These are phyloP conservation scores for Muntiacus reevesi DNA, from an alignment of 2,113 vertebrate genomes.

Conservation along the genomic window DNA sequence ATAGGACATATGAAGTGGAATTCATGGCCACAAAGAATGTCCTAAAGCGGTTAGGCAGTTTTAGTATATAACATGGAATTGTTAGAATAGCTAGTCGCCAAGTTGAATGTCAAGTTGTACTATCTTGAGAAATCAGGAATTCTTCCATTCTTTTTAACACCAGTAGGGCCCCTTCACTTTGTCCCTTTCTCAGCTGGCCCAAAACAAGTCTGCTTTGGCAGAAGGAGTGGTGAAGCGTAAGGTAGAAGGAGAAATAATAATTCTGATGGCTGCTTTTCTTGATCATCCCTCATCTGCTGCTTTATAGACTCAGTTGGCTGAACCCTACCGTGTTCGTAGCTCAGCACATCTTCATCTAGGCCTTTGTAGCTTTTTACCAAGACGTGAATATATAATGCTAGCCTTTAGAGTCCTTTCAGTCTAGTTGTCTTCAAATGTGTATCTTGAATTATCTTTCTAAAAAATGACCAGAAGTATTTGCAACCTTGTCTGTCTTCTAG, in stretches of 20 bases:
- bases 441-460: slow-evolving; percentile 15
- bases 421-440: neutral
- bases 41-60: slow-evolving; percentile 13
- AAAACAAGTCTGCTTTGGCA: neutral
- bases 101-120: neutral
- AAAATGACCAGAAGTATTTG: neutral
- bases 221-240: neutral
- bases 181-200: neutral
- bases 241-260: neutral
- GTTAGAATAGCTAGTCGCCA: neutral
- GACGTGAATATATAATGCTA: neutral
- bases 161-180: neutral
- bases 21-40: neutral
- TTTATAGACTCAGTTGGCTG: neutral
- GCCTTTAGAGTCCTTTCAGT: neutral
- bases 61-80: neutral
- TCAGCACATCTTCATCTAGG: neutral
- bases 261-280: neutral
- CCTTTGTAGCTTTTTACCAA: neutral
- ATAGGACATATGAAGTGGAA: neutral
- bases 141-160: neutral
- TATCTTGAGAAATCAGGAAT: neutral
- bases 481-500: neutral
- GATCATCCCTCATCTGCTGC: neutral
- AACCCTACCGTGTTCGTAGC: neutral